These are phyloP conservation scores for Ceyx margarethae DNA, from an alignment of 2,113 vertebrate genomes.

Conservation along the genomic window DNA sequence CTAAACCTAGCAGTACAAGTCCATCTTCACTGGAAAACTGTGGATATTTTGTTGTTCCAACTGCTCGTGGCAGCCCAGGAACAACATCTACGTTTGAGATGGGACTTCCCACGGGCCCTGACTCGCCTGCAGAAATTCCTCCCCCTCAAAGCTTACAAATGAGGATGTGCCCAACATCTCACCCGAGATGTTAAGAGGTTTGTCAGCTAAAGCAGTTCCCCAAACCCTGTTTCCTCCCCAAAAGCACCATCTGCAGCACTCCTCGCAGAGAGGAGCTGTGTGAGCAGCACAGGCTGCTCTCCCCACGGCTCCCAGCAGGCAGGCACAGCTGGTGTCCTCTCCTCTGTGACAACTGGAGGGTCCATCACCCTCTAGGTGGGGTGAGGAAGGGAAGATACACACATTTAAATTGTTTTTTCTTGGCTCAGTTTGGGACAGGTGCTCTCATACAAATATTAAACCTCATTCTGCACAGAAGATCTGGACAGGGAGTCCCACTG, in stretches of 20 bases:
- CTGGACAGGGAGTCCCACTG: not conserved
- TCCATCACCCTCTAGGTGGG: fast-evolving
- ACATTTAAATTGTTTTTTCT: not conserved
- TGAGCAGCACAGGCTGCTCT: not conserved
- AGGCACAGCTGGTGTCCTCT: not conserved
- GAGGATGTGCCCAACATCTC: not conserved
- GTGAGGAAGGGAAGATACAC: fast-evolving
- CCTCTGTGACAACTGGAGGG: not conserved
- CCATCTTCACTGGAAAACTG: not conserved
- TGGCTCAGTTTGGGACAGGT: not conserved
- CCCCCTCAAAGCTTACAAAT: not conserved
- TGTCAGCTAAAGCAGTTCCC: not conserved
- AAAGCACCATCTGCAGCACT: not conserved
- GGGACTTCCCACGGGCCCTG: not conserved
- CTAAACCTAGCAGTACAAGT: fast-evolving
- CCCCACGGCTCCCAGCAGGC: not conserved
- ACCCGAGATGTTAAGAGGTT: not conserved
- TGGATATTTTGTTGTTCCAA: not conserved
- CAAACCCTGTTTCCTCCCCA: not conserved
- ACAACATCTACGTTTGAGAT: not conserved
- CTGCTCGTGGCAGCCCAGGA: fast-evolving
- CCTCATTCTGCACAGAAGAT: not conserved
- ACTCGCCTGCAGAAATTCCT: not conserved
- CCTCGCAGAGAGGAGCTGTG: not conserved
- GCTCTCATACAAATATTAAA: not conserved